phyloP scores from a whole-genome alignment of 2,797 vertebrate species.

The Mycteria americana region DNA sequence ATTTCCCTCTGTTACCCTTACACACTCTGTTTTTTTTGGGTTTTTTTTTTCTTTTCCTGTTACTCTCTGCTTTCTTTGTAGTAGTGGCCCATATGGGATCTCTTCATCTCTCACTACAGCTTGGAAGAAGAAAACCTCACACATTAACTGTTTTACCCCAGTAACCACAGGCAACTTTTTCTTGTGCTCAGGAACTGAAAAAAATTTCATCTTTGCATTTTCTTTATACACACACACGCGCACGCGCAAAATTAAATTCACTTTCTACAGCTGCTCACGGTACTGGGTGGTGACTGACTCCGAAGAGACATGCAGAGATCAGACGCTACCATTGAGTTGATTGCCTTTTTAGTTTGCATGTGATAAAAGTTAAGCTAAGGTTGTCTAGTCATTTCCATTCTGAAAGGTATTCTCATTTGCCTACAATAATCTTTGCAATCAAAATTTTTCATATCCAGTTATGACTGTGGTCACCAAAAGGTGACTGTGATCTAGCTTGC shows the following conservation, averaged over 20 bases:
- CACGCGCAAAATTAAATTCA: slow-evolving; percentile 42
- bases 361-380: background rate
- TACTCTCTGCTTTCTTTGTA: slow-evolving; percentile 65
- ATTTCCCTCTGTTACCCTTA: slow-evolving; percentile 71
- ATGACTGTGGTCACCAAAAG: background rate
- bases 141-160: slow-evolving; percentile 30
- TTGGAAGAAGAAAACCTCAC: slow-evolving; percentile 39
- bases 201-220: background rate
- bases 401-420: slow-evolving; percentile 4
- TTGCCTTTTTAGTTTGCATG: slow-evolving; percentile 11
- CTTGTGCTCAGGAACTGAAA: background rate
- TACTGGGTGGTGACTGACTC: slow-evolving; percentile 10
- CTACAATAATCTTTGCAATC: background rate
- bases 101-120: slow-evolving; percentile 53
- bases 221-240: background rate
- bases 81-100: slow-evolving; percentile 66
- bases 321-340: background rate
- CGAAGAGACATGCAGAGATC: slow-evolving; percentile 26
- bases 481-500: background rate
- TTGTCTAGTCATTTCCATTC: background rate
- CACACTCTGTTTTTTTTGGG: background rate
- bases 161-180: slow-evolving; percentile 8
- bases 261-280: slow-evolving; percentile 40
- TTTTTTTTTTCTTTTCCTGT: slow-evolving; percentile 50
- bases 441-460: background rate